A percentile compares a stretch with the other conserved stretches of the same genome.
phyloP scores from a whole-genome alignment of 2,888 invertebrate species.

The Zaprionus bogoriensis region DNA sequence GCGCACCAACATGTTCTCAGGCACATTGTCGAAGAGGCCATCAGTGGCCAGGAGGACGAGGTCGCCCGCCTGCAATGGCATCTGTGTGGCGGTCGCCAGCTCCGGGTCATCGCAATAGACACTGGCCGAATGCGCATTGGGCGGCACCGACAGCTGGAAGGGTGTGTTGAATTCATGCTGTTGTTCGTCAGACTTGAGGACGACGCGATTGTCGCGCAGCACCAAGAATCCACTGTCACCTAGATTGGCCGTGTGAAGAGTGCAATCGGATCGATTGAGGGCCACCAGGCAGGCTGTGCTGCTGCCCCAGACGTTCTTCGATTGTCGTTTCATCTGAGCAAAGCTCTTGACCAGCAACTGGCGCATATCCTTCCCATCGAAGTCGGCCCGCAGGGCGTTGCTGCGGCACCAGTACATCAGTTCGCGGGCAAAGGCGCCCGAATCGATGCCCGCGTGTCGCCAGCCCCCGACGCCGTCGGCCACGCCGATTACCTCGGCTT shows the following conservation, averaged over 20 bases:
- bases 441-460: constrained; percentile 97
- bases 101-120: constrained; percentile 95
- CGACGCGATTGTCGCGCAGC: constrained; percentile 90
- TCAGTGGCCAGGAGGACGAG: constrained; percentile 97
- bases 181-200: constrained; percentile 96
- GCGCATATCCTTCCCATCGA: constrained; percentile 92
- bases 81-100: constrained; percentile 91
- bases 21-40: constrained; percentile 98
- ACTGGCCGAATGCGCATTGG: constrained; percentile 86
- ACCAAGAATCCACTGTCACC: constrained; percentile 98
- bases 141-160: constrained; percentile 96
- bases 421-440: constrained; percentile 95
- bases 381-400: constrained; percentile 92
- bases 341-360: constrained; percentile 94
- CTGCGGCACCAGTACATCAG: constrained; percentile 96
- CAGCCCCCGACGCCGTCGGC: constrained; percentile 99
- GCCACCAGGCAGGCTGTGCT: constrained; percentile 98
- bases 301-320: constrained; percentile 94
- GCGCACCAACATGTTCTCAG: constrained; percentile 92
- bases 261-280: constrained; percentile 92
- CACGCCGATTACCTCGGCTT: constrained; percentile 86
- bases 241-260: constrained; percentile 96
- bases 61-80: constrained; percentile 93
- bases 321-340: constrained; percentile 92
- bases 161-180: constrained; percentile 99